These are phyloP conservation scores for Meloidogyne hapla DNA, from an alignment of 1,140 invertebrate species.

Conservation along the genomic window DNA sequence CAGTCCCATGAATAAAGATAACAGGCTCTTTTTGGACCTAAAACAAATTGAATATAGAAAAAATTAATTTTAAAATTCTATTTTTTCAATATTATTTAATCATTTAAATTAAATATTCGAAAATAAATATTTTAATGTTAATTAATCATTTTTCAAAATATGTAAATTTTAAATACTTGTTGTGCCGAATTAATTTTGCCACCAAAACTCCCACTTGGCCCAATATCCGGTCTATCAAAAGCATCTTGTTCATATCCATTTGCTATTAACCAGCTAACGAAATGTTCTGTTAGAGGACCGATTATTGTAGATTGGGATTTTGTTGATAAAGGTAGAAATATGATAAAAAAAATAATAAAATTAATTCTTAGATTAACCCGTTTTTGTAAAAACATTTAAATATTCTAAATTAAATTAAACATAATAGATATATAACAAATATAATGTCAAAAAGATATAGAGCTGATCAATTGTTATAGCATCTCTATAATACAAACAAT, in stretches of 20 bases:
- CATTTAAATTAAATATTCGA: too few relatives aligned
- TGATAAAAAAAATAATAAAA: neutral
- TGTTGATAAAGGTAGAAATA: neutral
- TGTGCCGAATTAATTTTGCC: conserved; percentile 48
- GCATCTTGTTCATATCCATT: conserved; percentile 61
- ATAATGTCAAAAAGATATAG: too few relatives aligned
- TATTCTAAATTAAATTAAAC: too few relatives aligned
- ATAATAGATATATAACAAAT: too few relatives aligned
- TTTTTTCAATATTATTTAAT: too few relatives aligned
- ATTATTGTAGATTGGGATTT: neutral
- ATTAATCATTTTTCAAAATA: too few relatives aligned
- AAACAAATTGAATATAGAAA: too few relatives aligned
- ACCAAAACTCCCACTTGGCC: conserved; percentile 62
- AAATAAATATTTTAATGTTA: too few relatives aligned
- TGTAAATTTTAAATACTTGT: conserved; percentile 34
- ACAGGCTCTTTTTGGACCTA: conserved; percentile 58
- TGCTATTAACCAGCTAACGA: conserved; percentile 61
- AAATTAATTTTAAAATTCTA: too few relatives aligned
- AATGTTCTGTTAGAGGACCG: conserved; percentile 55
- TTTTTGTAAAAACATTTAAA: neutral
- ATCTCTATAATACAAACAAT: too few relatives aligned
- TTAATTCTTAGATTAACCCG: neutral
- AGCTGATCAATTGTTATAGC: too few relatives aligned
- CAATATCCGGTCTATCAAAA: conserved; percentile 61
- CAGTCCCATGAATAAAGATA: conserved; percentile 56